A percentile compares a stretch with the other conserved stretches of the same genome.
Evolutionary conservation across 2,797 vertebrate genomes (phyloP).

Genomic region (Microchirus variegatus): DNA sequence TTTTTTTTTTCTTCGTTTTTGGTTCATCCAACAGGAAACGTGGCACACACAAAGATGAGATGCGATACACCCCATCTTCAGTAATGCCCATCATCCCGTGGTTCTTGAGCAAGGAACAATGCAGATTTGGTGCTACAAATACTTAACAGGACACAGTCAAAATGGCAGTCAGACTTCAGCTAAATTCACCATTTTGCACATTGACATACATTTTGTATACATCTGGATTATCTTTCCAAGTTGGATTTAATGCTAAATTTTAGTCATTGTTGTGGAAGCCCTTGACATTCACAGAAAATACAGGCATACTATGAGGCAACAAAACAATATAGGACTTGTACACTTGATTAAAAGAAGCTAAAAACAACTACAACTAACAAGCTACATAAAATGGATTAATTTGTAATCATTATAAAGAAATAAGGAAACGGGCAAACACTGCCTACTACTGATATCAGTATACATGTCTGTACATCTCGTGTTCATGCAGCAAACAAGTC

Average conservation of each 20-base stretch:
- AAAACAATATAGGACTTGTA: constrained; percentile 71
- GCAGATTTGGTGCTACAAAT: constrained; percentile 19
- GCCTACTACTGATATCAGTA: constrained; percentile 82
- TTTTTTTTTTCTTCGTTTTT: constrained; percentile 60
- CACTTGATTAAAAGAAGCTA: constrained; percentile 50
- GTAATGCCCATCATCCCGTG: constrained; percentile 20
- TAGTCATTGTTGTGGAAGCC: constrained; percentile 78
- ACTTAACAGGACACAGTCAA: constrained; percentile 35
- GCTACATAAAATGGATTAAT: constrained; percentile 54
- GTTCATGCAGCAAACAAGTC: constrained; percentile 88
- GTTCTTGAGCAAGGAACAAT: constrained; percentile 8
- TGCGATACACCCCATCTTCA: constrained; percentile 11
- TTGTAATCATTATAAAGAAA: constrained; percentile 53
- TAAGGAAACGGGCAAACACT: constrained; percentile 81
- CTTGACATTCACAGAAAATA: constrained; percentile 92
- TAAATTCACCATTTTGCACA: constrained; percentile 43
- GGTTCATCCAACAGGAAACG: constrained; percentile 60
- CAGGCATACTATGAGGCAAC: constrained; percentile 88
- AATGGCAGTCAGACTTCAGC: constrained; percentile 54
- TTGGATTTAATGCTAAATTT: constrained; percentile 30
- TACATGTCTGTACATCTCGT: constrained; percentile 86
- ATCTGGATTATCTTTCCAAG: constrained; percentile 19
- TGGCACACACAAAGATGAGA: constrained; percentile 19
- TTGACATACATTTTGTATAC: constrained; percentile 29
- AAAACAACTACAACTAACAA: constrained; percentile 31